Base-by-base conservation (phyloP, 2,113 vertebrate species). In the Procavia capensis region DNA sequence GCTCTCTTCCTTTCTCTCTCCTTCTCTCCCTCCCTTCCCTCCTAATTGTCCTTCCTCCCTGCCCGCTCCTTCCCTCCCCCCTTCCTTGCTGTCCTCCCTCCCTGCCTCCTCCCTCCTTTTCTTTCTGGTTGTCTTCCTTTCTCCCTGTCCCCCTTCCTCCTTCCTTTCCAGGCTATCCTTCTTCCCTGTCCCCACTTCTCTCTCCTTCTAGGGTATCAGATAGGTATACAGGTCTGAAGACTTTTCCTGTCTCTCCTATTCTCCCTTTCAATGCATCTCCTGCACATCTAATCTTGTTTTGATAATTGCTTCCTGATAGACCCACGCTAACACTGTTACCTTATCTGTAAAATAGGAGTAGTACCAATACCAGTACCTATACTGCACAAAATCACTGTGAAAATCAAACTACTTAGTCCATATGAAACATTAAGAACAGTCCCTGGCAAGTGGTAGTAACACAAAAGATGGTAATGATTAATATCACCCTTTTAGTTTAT, bases 381-480 rank as follows among this genome's bases (percentile, higher is more conserved):
- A 0, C 24, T 84, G 19, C 50, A 13, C 20, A 0, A 29, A 10
- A 20, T 79, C 70, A 25, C 41, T 22, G 45, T 47, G 36, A 43
- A 43, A 24, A 36, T 66, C 54, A 88, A 64, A 50, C 27, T 1
- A 41, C 66, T n/a, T 13, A 61, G 39, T 41, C 41, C 14, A 85
- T 22, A 16, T 24, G 45, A 50, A 31, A 39, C 93, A 63, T 5
- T 7, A 31, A 20, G 34, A 43, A 36, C 20, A 63, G 54, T 47
- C 43, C 41, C 39, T 31, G 41, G 27, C 34, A 43, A 54, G 27
- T 1, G 45, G 47, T n/a, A 66, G 45, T 66, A 3, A 1, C 19
- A n/a, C n/a, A 4, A n/a, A 0, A 72, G 34, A 63, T 2, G 22
- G 19, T 2, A 50, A 20, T 36, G 29, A 31, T 3, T 1, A 61